Percentiles rank a stretch among this genome's conserved stretches.
phyloP scores from a whole-genome alignment of 2,113 vertebrate genomes.

The Hiodon tergisus region DNA sequence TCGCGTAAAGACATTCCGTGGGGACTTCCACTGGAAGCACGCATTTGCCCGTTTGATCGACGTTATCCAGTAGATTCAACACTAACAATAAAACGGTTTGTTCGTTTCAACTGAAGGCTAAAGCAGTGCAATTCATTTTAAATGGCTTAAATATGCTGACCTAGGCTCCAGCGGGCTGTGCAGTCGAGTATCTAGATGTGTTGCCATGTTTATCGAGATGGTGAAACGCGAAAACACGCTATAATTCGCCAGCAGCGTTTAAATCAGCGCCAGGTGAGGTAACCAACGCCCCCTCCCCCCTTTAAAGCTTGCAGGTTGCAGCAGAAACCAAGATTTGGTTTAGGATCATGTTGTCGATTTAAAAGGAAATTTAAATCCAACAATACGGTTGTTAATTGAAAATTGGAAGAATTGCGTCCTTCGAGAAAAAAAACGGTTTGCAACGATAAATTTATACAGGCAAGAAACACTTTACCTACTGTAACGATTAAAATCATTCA shows the following conservation, averaged over 20 bases:
- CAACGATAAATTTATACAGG: too few relatives aligned
- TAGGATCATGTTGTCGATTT: background rate
- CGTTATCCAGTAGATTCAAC: background rate
- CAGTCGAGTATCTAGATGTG: conserved; percentile 45
- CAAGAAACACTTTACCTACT: too few relatives aligned
- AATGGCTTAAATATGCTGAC: conserved; percentile 17
- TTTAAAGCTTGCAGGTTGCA: background rate
- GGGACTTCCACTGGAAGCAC: too few relatives aligned
- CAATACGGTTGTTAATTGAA: too few relatives aligned
- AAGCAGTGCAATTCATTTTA: background rate
- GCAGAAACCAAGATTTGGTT: background rate
- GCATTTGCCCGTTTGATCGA: background rate
- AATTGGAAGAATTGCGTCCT: too few relatives aligned
- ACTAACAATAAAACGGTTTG: background rate
- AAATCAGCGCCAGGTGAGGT: conserved; percentile 49
- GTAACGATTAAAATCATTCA: too few relatives aligned
- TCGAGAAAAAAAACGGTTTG: too few relatives aligned
- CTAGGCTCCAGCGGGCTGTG: conserved; percentile 56
- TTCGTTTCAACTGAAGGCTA: background rate
- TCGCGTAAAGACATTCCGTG: background rate
- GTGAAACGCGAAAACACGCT: conserved; percentile 33
- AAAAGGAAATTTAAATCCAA: background rate
- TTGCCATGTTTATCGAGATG: conserved; percentile 43
- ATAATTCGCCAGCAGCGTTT: conserved; percentile 34
- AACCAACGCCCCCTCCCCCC: background rate